Conservation (phyloP, 2,797 vertebrate genomes). For the Menidia menidia region DNA sequence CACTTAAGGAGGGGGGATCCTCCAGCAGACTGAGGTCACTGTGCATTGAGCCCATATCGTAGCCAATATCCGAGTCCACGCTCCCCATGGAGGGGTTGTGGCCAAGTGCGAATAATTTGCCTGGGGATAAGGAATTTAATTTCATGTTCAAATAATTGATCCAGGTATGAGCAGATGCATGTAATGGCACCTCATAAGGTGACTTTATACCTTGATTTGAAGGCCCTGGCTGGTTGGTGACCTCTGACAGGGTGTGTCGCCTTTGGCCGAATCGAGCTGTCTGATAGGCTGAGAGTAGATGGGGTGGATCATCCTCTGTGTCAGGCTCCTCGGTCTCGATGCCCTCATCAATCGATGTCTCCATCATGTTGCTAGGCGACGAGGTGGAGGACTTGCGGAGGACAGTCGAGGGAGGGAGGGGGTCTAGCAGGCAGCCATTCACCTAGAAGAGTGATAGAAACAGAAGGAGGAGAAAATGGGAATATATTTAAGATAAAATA, state of each 20-base stretch:
- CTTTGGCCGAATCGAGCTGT: slow-evolving; percentile 90
- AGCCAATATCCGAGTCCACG: slow-evolving; percentile 89
- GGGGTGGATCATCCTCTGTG: slow-evolving; percentile 88
- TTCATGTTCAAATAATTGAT: slow-evolving; percentile 4
- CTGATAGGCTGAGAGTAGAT: slow-evolving; percentile 90
- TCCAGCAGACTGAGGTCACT: slow-evolving; percentile 90
- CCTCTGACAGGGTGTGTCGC: slow-evolving; percentile 95
- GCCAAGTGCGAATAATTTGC: slow-evolving; percentile 89
- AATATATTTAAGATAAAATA: slow-evolving; percentile 6
- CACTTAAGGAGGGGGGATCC: slow-evolving; percentile 86
- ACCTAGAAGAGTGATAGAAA: slow-evolving; percentile 79
- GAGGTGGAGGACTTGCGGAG: slow-evolving; percentile 94
- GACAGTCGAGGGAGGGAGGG: slow-evolving; percentile 86
- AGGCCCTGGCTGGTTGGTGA: slow-evolving; percentile 90
- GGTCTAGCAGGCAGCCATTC: slow-evolving; percentile 95
- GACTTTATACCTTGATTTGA: slow-evolving; percentile 83
- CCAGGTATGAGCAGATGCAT: not conserved
- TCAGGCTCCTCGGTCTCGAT: slow-evolving; percentile 92
- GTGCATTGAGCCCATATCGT: slow-evolving; percentile 92
- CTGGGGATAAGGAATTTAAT: slow-evolving; percentile 64
- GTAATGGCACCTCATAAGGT: not conserved
- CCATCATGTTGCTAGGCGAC: slow-evolving; percentile 97
- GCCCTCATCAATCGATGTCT: slow-evolving; percentile 96
- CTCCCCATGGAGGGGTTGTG: slow-evolving; percentile 93
- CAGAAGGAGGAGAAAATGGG: slow-evolving; percentile 4